A percentile compares a stretch with the other conserved stretches of the same genome.
These are phyloP conservation scores for Etheostoma perlongum DNA, from an alignment of 2,797 vertebrate species.

Conservation along the genomic window DNA sequence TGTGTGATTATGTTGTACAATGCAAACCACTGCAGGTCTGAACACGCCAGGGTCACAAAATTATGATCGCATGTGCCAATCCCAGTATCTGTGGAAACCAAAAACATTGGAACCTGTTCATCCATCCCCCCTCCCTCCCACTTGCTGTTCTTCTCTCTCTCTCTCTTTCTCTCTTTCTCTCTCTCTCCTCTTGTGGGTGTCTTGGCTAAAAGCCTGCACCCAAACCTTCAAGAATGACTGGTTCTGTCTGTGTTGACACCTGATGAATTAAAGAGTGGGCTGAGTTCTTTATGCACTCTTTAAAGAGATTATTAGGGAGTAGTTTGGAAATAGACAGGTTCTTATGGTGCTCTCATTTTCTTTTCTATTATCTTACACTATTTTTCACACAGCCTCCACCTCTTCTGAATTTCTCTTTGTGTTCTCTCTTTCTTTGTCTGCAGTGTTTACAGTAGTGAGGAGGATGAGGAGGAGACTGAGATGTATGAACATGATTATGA, in stretches of 20 bases:
- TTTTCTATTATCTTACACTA: slow-evolving; percentile 34
- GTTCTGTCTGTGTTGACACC: slow-evolving; percentile 85
- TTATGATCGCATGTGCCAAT: slow-evolving; percentile 90
- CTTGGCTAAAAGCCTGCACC: slow-evolving; percentile 82
- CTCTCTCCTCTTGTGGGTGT: slow-evolving; percentile 73
- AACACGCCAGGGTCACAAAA: slow-evolving; percentile 90
- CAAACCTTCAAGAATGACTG: slow-evolving; percentile 93
- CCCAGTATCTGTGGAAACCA: slow-evolving; percentile 99
- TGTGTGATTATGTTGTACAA: slow-evolving; percentile 85
- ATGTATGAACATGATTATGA: slow-evolving; percentile 98
- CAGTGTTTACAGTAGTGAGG: slow-evolving; percentile 99
- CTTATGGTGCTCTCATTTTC: slow-evolving; percentile 50
- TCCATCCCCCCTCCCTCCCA: slow-evolving; percentile 72
- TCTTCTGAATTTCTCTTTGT: not conserved
- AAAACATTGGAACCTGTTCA: slow-evolving; percentile 97
- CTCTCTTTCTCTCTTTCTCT: slow-evolving; percentile 23
- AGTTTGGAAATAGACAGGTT: slow-evolving; percentile 47
- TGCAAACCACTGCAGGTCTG: slow-evolving; percentile 89
- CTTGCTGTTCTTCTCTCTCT: slow-evolving; percentile 27
- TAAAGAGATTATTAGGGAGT: slow-evolving; percentile 70
- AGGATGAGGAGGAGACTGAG: slow-evolving; percentile 97
- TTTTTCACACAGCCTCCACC: slow-evolving; percentile 40
- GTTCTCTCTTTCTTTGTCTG: slow-evolving; percentile 14
- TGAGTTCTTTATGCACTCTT: slow-evolving; percentile 62
- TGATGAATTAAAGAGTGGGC: slow-evolving; percentile 76